Percentiles rank a stretch among this genome's conserved stretches.
These are phyloP conservation scores for Darevskia nairensis DNA, from an alignment of 2,797 vertebrate species.

Conservation along the genomic window DNA sequence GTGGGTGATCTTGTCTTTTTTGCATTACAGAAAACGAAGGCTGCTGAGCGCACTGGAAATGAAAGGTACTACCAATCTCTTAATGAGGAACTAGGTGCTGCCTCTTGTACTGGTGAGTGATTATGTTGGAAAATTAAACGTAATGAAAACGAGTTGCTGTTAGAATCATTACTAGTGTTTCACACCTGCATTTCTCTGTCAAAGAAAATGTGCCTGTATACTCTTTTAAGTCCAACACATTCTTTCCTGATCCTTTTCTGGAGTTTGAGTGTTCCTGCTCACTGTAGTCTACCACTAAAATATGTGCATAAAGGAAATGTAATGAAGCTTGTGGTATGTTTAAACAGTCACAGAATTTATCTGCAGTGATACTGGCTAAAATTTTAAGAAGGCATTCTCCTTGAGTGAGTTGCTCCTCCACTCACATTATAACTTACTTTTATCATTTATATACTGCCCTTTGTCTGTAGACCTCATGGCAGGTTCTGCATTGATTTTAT, in stretches of 20 bases:
- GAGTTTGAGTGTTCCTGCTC: not conserved
- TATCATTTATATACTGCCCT: too few relatives aligned
- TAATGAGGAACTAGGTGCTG: conserved; percentile 49
- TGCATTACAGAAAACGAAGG: conserved; percentile 64
- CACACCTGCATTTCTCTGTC: not conserved
- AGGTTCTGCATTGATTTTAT: too few relatives aligned
- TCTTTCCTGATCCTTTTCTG: not conserved
- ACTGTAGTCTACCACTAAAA: not conserved
- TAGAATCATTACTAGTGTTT: not conserved
- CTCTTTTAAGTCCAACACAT: not conserved
- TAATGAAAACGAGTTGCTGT: not conserved
- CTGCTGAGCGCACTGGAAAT: conserved; percentile 38
- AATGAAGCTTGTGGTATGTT: not conserved
- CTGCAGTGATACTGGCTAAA: not conserved
- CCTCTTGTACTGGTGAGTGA: conserved; percentile 67
- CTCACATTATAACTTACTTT: not conserved
- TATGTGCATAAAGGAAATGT: too few relatives aligned
- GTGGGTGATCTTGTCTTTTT: not conserved
- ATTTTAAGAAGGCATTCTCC: not conserved
- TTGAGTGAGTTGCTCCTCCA: not conserved
- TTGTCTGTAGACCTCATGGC: too few relatives aligned
- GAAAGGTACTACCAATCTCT: conserved; percentile 32
- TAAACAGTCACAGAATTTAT: not conserved
- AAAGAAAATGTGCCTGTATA: not conserved
- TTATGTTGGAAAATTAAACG: conserved; percentile 17